Evolutionary conservation across 2,113 vertebrate species (phyloP).

Genomic region (Ibidorhyncha struthersii): DNA sequence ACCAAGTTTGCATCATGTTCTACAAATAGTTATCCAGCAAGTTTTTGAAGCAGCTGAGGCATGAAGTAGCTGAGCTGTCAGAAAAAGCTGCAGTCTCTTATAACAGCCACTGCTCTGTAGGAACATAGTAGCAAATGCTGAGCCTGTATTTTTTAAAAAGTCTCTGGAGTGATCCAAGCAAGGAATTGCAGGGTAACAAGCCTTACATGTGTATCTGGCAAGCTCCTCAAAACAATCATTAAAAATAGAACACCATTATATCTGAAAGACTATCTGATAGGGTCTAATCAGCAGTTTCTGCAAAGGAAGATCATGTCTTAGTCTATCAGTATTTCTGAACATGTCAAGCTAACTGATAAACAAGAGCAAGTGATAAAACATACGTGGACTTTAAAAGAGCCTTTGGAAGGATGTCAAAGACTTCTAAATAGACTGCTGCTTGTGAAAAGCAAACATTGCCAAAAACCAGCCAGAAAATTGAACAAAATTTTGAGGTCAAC

Average conservation of each 20-base stretch:
- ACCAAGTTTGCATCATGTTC: constrained; percentile 54
- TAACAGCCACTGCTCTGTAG: neutral
- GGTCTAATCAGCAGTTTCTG: constrained; percentile 45
- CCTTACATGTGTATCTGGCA: constrained; percentile 32
- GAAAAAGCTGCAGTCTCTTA: neutral
- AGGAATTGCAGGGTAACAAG: neutral
- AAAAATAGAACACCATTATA: constrained; percentile 49
- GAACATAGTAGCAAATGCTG: neutral
- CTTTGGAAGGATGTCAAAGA: neutral
- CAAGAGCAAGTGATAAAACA: neutral
- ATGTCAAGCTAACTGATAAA: constrained; percentile 25
- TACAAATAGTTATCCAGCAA: constrained; percentile 56
- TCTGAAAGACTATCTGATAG: constrained; percentile 21
- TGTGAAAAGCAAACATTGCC: neutral
- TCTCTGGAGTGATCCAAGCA: neutral
- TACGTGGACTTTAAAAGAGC: neutral
- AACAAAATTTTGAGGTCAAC: neutral
- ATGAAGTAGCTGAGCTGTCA: constrained; percentile 29
- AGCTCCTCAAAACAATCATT: constrained; percentile 18
- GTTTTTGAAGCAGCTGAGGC: constrained; percentile 33
- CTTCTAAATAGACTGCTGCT: neutral
- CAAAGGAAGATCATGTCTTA: constrained; percentile 13
- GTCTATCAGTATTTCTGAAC: constrained; percentile 22
- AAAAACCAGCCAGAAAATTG: neutral
- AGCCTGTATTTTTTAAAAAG: neutral